Base-by-base conservation (phyloP, 53 echinoderm and acorn worm species). In the Zoroaster sp. region DNA sequence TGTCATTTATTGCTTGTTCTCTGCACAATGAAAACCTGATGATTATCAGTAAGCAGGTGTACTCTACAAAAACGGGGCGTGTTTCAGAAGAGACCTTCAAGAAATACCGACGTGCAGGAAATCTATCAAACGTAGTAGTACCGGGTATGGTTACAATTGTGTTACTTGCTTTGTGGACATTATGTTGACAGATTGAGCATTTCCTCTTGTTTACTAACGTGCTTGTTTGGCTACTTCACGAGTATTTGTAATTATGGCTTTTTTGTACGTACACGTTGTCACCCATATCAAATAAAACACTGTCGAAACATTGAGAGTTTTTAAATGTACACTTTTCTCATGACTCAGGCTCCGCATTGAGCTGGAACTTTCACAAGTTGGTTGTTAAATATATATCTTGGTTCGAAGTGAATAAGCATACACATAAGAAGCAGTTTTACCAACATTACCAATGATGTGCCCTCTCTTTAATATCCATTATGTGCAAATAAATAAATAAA, bases 11-110 rank as follows among this genome's bases (percentile, higher is more conserved):
- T 7, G 31, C 45, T 76, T 15, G 31, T 0, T 17, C 33, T 51
- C 32, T 76, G 20, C 73, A 21, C 31, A 34, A 30, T 18, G 17
- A 31, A 3, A 23, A 13, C 3, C 35, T 1, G 66, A 9, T 23
- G 20, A 33, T 3, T 76, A 51, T 17, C 28, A 14, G 5, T 17
- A 52, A 32, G 13, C 49, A 51, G 10, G 30, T 49, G 76, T 35
- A 47, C 8, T 36, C 35, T 4, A 47, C 0, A 14, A 53, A 23
- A n/a, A 79, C 59, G 79, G 79, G 79, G 79, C 40, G 79, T 55
- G 55, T 79, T 79, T 79, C 55, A 35, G 31, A 75, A 76, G 34
- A 45, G 34, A 10, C 40, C 79, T n/a, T 55, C 59, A 35, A 79
- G 39, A 36, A 28, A 7, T 33, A 21, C n/a, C 40, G 63, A 59